Evolutionary conservation across 2,113 vertebrate genomes (phyloP).

Genomic region (Trachemys scripta): DNA sequence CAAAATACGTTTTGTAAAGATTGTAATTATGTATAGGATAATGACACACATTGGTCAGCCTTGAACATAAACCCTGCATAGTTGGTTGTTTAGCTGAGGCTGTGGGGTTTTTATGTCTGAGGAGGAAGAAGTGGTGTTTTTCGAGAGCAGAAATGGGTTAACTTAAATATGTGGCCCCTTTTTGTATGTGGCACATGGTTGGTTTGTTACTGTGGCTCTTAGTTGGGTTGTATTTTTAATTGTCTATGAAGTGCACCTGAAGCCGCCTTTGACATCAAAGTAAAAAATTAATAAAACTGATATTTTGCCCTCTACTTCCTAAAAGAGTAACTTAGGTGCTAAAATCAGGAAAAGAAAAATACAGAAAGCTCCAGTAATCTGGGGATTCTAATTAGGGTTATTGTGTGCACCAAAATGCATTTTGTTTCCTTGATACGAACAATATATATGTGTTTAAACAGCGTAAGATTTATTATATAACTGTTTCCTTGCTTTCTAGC

Average conservation of each 20-base stretch:
- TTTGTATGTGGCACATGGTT: background rate
- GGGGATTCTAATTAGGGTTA: background rate
- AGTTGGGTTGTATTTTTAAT: background rate
- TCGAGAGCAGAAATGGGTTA: background rate
- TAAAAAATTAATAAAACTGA: background rate
- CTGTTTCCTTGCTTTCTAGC: background rate
- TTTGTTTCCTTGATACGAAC: background rate
- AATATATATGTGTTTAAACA: no score
- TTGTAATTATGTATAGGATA: background rate
- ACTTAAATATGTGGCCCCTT: background rate
- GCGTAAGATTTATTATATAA: background rate
- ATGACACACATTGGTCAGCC: background rate
- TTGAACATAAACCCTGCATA: background rate
- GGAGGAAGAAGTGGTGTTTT: background rate
- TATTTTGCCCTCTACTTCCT: background rate
- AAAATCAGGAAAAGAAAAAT: background rate
- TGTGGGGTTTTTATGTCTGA: background rate
- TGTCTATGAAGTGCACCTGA: background rate
- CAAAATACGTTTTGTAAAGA: background rate
- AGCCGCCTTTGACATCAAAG: slow-evolving; percentile 2
- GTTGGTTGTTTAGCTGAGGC: background rate
- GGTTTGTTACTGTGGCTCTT: background rate
- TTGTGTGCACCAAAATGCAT: background rate
- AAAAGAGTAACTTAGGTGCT: background rate
- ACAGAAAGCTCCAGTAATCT: background rate